Evolutionary conservation across 2,888 invertebrate genomes (phyloP).

Genomic region (Amaurobius ferox): DNA sequence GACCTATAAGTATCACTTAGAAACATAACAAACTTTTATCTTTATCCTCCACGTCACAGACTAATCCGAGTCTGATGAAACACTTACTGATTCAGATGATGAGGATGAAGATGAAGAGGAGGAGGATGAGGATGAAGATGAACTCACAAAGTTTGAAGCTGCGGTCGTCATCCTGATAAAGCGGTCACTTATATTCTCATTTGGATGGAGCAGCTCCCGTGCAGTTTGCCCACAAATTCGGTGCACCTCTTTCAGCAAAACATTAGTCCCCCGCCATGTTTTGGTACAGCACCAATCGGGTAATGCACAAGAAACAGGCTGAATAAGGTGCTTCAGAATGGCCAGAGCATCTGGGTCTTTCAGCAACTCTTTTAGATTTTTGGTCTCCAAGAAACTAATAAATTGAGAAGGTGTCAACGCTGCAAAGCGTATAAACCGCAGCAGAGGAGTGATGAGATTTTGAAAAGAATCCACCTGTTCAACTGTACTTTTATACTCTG

Average conservation of each 20-base stretch:
- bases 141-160: background rate
- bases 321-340: constrained; percentile 20
- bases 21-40: no score
- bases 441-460: background rate
- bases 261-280: background rate
- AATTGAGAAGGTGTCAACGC: background rate
- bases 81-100: background rate
- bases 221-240: background rate
- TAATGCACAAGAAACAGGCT: background rate
- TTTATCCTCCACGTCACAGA: no score
- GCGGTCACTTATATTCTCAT: no score
- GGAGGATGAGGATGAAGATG: background rate
- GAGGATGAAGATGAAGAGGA: background rate
- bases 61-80: background rate
- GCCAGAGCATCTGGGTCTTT: background rate
- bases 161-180: no score
- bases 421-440: constrained; percentile 25
- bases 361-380: background rate
- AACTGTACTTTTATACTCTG: background rate
- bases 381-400: background rate
- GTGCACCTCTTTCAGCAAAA: background rate
- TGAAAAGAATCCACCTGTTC: background rate
- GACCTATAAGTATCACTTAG: no score
- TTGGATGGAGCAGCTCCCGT: background rate
- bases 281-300: constrained; percentile 28